Base-by-base conservation (phyloP, 2,797 vertebrate species). In the Melanotaenia parkinsoni region DNA sequence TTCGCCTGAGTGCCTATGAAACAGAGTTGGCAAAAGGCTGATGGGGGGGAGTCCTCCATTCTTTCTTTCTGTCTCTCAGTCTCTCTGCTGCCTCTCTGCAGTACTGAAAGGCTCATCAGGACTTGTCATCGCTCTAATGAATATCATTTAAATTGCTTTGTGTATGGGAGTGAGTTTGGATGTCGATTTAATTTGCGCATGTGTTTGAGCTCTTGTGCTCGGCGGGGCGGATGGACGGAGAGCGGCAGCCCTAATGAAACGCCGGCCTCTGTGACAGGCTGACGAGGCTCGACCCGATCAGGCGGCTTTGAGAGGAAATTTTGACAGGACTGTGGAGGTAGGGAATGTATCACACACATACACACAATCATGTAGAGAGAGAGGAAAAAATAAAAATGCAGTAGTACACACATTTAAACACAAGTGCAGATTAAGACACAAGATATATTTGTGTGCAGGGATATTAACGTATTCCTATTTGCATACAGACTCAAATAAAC, bases 111-210 rank as follows among this genome's bases (percentile, higher is more conserved):
- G 94, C 96, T 97, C 97, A 97, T 98, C 97, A 97, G 95, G 95
- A 95, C 96, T 97, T 98, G 97, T 99, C 97, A 98, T 97, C 94
- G 94, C 96, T 97, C 97, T 98, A 98, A 99, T 98, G 97, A 98
- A 98, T 98, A 98, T 98, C 97, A 98, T 98, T 99, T 99, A 98
- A 99, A 98, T 98, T 97, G 97, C 97, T 98, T 98, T 98, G 97
- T 98, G 96, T 99, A 97, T 98, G 95, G 96, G 96, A 97, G 97
- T 91, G 97, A 96, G 96, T 98, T 97, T 96, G 96, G 97, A 97
- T 98, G 97, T 98, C 96, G 96, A 97, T 97, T 98, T 97, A 98
- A 98, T 99, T 98, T 97, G 96, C 95, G 95, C 97, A 96, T 97
- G 97, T 98, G 97, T 98, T 98, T 96, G 97, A 98, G 96, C 95